Evolutionary conservation across 2,797 vertebrate genomes (phyloP).

Genomic region (Oreonectes daqikongensis): DNA sequence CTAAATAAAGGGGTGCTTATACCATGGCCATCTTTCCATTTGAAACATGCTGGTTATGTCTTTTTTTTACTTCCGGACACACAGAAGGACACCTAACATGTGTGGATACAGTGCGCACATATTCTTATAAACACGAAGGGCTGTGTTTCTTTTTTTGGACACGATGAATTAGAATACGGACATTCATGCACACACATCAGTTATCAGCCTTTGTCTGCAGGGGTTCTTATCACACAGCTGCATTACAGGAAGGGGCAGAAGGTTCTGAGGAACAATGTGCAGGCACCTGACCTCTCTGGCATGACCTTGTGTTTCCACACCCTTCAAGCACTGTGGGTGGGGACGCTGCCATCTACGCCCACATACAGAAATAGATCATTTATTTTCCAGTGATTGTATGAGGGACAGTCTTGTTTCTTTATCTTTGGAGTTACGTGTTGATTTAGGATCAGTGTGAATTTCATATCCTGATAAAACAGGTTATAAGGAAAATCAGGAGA

Average conservation of each 20-base stretch:
- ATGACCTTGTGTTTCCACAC: slow-evolving; percentile 89
- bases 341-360: slow-evolving; percentile 58
- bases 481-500: background rate
- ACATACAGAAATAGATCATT: slow-evolving; percentile 56
- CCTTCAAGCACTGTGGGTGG: slow-evolving; percentile 63
- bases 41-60: slow-evolving; percentile 65
- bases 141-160: slow-evolving; percentile 77
- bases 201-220: slow-evolving; percentile 90
- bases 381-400: slow-evolving; percentile 44
- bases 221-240: slow-evolving; percentile 86
- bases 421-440: background rate
- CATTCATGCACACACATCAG: slow-evolving; percentile 76
- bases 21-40: slow-evolving; percentile 67
- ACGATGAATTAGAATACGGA: slow-evolving; percentile 66
- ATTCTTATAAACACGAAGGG: slow-evolving; percentile 47
- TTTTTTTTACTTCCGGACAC: slow-evolving; percentile 43
- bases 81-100: slow-evolving; percentile 26
- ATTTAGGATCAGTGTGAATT: slow-evolving; percentile 17
- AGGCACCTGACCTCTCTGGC: slow-evolving; percentile 83
- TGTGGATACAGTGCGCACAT: background rate
- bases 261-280: slow-evolving; percentile 88
- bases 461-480: background rate
- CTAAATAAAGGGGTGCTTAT: slow-evolving; percentile 92
- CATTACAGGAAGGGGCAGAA: slow-evolving; percentile 87
- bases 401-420: slow-evolving; percentile 43